A percentile compares a stretch with the other conserved stretches of the same genome.
These are phyloP conservation scores for Odontothrips loti DNA, from an alignment of 2,888 invertebrate species.

Conservation along the genomic window DNA sequence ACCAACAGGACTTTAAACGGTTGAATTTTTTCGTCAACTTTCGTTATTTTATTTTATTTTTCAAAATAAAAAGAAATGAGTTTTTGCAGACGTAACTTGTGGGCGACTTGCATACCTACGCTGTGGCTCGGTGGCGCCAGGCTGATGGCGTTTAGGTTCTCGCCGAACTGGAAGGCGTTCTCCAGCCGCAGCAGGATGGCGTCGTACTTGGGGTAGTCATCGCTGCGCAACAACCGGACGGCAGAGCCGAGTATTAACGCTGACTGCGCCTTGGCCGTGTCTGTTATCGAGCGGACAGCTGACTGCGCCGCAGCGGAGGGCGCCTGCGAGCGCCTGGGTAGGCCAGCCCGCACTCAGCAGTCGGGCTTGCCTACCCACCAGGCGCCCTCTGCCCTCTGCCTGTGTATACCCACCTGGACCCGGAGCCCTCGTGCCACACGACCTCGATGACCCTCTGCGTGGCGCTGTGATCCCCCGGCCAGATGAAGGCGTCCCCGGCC, in stretches of 20 bases:
- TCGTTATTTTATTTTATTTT: too few relatives aligned
- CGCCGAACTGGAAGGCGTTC: constrained; percentile 4
- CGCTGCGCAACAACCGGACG: background rate
- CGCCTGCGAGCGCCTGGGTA: too few relatives aligned
- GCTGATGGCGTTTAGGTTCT: background rate
- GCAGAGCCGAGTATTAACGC: too few relatives aligned
- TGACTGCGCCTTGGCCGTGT: too few relatives aligned
- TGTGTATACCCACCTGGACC: background rate
- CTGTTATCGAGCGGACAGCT: background rate
- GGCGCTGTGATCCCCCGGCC: background rate
- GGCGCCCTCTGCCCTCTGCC: background rate
- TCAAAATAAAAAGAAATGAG: too few relatives aligned
- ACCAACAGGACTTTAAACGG: too few relatives aligned
- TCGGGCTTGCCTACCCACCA: too few relatives aligned
- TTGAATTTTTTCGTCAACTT: too few relatives aligned
- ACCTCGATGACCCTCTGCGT: constrained; percentile 17
- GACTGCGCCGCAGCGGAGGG: background rate
- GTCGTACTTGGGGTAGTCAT: background rate
- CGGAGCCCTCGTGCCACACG: background rate
- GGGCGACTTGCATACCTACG: too few relatives aligned
- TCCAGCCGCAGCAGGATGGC: constrained; percentile 5
- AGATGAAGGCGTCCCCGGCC: background rate
- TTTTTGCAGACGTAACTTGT: too few relatives aligned
- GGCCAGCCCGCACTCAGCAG: too few relatives aligned
- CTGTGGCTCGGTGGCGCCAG: background rate